Evolutionary conservation across 2,797 vertebrate genomes (phyloP).

Genomic region (Craterocephalus amniculus): DNA sequence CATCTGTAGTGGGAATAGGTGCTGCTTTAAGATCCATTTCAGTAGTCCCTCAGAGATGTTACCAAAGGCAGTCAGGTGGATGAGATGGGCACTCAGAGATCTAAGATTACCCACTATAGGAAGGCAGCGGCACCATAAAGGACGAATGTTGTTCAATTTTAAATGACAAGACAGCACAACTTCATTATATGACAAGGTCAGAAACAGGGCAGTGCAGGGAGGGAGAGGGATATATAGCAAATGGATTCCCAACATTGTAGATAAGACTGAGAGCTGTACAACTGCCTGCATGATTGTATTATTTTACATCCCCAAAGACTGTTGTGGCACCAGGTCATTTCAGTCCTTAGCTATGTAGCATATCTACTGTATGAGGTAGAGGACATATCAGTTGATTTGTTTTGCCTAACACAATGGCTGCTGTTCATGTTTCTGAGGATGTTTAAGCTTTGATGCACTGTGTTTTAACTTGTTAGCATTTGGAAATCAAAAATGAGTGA

Average conservation of each 20-base stretch:
- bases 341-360: slow-evolving; percentile 10
- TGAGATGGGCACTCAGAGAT: slow-evolving; percentile 57
- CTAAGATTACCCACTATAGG: slow-evolving; percentile 54
- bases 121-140: slow-evolving; percentile 54
- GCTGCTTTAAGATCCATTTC: slow-evolving; percentile 33
- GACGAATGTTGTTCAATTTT: slow-evolving; percentile 68
- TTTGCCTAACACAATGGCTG: background rate
- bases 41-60: slow-evolving; percentile 40
- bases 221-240: slow-evolving; percentile 26
- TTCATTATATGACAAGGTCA: slow-evolving; percentile 75
- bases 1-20: slow-evolving; percentile 38
- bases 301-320: slow-evolving; percentile 47
- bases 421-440: background rate
- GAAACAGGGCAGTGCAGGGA: slow-evolving; percentile 39
- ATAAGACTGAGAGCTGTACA: slow-evolving; percentile 61
- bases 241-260: slow-evolving; percentile 61
- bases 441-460: background rate
- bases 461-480: too few relatives aligned
- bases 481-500: background rate
- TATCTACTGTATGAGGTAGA: background rate
- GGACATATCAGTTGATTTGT: background rate
- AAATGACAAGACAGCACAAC: slow-evolving; percentile 60
- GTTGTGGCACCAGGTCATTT: slow-evolving; percentile 22
- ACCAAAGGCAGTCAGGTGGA: slow-evolving; percentile 62
- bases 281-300: slow-evolving; percentile 62